Evolutionary conservation across 2,113 vertebrate genomes (phyloP), one percentile per base, ranked within the genome.

Genomic region (Rhabdomys dilectus): DNA sequence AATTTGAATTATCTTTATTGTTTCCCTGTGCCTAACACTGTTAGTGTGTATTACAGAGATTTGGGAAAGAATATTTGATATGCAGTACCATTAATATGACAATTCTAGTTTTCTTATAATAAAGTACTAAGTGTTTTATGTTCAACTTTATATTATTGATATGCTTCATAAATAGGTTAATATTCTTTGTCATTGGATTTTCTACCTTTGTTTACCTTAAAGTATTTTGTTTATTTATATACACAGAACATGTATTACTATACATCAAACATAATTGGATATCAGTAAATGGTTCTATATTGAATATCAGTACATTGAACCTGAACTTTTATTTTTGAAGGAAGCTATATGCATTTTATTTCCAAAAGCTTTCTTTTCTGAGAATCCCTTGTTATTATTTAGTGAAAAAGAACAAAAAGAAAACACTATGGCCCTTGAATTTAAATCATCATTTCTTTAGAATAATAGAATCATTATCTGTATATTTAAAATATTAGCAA

Each of bases 1-100:
- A 98, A 97, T 98, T 98, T 98, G 91, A 95, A 95, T 99, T 98
- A 98, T 97, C 92, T 98, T 53, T 48, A 88, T 73, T 98, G 86
- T 96, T 98, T 97, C 95, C 95, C 92, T 97, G 98, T 99, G 98
- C 98, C 99, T 98, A 98, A 98, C 97, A 98, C 95, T 97, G 95
- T 98, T 96, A 98, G 96, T 98, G 97, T 97, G 98, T 98, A 97
- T 95, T 88, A 98, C 76, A 98, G 36, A 89, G 88, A 97, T 98
- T 98, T 98, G 95, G 97, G 94, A 96, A 98, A 80, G 81, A 93
- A 77, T 98, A 89, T 86, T 2, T 96, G 96, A 98, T 98, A 95
- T 97, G 51, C 56, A 48, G 96, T 98, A 96, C 95, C 96, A 96
- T 45, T 89, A 88, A 96, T 97, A 85, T 97, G 94, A 87, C 56